Percentiles rank a stretch among this genome's conserved stretches.
Conservation (phyloP, 1,140 invertebrate species). For the Brachionus asplanchnoidis region DNA sequence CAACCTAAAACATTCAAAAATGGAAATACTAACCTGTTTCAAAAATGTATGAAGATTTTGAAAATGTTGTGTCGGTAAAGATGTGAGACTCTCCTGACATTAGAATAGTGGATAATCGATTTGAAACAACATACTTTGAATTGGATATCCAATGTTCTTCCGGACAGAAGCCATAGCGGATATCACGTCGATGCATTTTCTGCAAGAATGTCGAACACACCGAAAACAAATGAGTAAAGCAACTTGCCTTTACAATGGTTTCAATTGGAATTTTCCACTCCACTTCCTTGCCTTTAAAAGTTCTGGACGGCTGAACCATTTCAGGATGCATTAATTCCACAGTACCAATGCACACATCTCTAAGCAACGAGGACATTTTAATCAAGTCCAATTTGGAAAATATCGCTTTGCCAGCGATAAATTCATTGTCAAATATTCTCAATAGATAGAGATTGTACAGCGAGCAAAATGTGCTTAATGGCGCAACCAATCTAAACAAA, state of each 20-base stretch:
- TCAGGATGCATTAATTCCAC: slow-evolving; percentile 39
- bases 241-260: neutral
- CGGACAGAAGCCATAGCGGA: slow-evolving; percentile 26
- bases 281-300: neutral
- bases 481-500: slow-evolving; percentile 10
- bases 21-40: neutral
- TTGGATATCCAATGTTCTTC: slow-evolving; percentile 39
- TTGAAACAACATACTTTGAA: slow-evolving; percentile 21
- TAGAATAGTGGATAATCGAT: slow-evolving; percentile 2
- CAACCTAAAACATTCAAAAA: too few relatives aligned
- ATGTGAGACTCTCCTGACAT: neutral
- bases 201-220: slow-evolving; percentile 9
- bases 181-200: slow-evolving; percentile 26
- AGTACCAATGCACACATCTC: slow-evolving; percentile 22
- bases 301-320: neutral
- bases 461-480: slow-evolving; percentile 23
- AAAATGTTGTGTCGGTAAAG: slow-evolving; percentile 5
- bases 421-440: slow-evolving; percentile 28
- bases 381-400: slow-evolving; percentile 24
- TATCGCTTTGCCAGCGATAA: slow-evolving; percentile 8
- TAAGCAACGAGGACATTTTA: neutral
- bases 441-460: slow-evolving; percentile 38
- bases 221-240: slow-evolving; percentile 27
- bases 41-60: slow-evolving; percentile 9
- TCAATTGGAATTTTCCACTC: neutral